Conservation (phyloP, 2,113 vertebrate genomes). For the Dipodomys spectabilis region DNA sequence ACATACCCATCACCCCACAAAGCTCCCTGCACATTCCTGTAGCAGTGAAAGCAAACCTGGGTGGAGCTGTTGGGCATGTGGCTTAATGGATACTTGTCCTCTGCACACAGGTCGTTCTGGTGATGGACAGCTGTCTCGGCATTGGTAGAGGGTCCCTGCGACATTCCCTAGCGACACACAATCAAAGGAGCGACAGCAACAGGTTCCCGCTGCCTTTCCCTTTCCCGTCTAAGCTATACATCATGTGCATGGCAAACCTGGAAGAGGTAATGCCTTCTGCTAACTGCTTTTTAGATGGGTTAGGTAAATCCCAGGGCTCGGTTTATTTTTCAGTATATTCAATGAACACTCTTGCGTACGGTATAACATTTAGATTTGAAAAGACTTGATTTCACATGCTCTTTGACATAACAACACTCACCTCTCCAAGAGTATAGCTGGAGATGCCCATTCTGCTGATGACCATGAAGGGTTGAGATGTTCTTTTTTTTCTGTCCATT, state of each 20-base stretch:
- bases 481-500: constrained; percentile 22
- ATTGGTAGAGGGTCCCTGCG: constrained; percentile 96
- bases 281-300: constrained; percentile 31
- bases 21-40: neutral
- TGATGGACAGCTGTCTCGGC: constrained; percentile 97
- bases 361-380: neutral
- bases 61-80: neutral
- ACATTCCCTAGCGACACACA: constrained; percentile 93
- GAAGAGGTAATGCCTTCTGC: constrained; percentile 92
- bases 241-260: constrained; percentile 97
- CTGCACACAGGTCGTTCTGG: constrained; percentile 92
- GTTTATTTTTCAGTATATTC: constrained; percentile 15
- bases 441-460: neutral
- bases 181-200: constrained; percentile 92
- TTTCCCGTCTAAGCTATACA: constrained; percentile 95
- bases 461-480: neutral
- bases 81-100: neutral
- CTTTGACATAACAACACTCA: constrained; percentile 9
- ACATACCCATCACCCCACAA: neutral
- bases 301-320: constrained; percentile 3
- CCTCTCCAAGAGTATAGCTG: neutral
- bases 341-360: neutral
- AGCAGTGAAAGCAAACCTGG: neutral
- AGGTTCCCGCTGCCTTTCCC: constrained; percentile 97
- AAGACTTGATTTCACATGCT: constrained; percentile 5